Conservation (phyloP, 2,113 vertebrate genomes). For the Puntigrus tetrazona region DNA sequence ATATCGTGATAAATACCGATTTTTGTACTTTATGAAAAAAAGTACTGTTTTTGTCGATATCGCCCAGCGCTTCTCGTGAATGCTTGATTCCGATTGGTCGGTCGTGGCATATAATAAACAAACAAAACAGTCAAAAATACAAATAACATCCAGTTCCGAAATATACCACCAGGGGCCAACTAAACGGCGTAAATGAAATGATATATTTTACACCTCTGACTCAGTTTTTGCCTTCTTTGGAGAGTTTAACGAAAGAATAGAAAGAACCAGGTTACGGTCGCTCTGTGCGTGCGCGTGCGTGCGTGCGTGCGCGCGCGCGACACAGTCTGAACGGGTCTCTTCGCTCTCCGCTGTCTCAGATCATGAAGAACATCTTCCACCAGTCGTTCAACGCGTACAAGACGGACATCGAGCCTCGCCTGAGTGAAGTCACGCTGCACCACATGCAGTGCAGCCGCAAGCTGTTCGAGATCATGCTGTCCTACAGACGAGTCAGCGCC, state of each 20-base stretch:
- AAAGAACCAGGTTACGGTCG: neutral
- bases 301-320: neutral
- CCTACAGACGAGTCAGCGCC: slow-evolving; percentile 74
- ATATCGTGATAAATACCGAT: too few species aligned
- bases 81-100: neutral
- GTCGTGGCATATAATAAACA: neutral
- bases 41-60: too few species aligned
- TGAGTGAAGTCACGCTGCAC: slow-evolving; percentile 70
- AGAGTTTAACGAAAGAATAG: neutral
- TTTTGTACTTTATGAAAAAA: too few species aligned
- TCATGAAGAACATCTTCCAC: slow-evolving; percentile 82
- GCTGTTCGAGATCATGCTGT: slow-evolving; percentile 76
- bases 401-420: slow-evolving; percentile 74
- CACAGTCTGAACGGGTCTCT: neutral
- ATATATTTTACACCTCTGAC: neutral
- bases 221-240: neutral
- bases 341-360: slow-evolving; percentile 52
- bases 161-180: neutral
- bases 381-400: slow-evolving; percentile 78
- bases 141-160: neutral
- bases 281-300: neutral
- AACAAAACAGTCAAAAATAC: neutral
- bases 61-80: neutral
- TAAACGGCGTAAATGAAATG: too few species aligned
- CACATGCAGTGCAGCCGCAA: slow-evolving; percentile 76